A percentile compares a stretch with the other conserved stretches of the same genome.
Evolutionary conservation across 2,888 invertebrate genomes (phyloP).

Genomic region (Hypomecis punctinalis): DNA sequence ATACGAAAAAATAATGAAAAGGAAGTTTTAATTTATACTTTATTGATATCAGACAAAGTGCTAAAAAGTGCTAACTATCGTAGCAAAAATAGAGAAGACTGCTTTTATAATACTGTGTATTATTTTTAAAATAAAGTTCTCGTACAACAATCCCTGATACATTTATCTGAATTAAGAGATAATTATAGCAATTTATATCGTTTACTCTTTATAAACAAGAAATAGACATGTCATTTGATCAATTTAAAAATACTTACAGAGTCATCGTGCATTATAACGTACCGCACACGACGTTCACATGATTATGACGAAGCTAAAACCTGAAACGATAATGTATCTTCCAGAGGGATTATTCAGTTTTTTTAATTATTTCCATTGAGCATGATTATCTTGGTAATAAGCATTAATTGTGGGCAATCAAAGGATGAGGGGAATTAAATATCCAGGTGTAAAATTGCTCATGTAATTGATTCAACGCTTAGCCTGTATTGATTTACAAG

Average conservation of each 20-base stretch:
- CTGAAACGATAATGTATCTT: conserved; percentile 21
- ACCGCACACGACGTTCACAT: conserved; percentile 27
- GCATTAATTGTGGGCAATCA: conserved; percentile 24
- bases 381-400: conserved; percentile 18
- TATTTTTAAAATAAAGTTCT: too few species aligned
- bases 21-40: conserved; percentile 30
- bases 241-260: conserved; percentile 29
- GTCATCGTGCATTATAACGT: conserved; percentile 20
- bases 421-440: conserved; percentile 16
- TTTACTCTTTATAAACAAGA: conserved; percentile 3
- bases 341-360: conserved; percentile 13
- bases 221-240: conserved; percentile 16
- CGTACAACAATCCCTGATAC: neutral
- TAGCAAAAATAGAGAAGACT: neutral
- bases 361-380: conserved; percentile 22
- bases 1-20: conserved; percentile 42
- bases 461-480: conserved; percentile 15
- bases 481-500: conserved; percentile 4
- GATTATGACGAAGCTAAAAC: conserved; percentile 29
- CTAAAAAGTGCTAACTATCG: conserved; percentile 2
- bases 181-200: conserved; percentile 3
- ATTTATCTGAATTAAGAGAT: neutral
- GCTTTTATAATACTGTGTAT: too few species aligned
- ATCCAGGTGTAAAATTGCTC: conserved; percentile 21
- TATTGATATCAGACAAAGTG: neutral